phyloP scores from a whole-genome alignment of 2,888 invertebrate species.

The Drosophila eohydei region DNA sequence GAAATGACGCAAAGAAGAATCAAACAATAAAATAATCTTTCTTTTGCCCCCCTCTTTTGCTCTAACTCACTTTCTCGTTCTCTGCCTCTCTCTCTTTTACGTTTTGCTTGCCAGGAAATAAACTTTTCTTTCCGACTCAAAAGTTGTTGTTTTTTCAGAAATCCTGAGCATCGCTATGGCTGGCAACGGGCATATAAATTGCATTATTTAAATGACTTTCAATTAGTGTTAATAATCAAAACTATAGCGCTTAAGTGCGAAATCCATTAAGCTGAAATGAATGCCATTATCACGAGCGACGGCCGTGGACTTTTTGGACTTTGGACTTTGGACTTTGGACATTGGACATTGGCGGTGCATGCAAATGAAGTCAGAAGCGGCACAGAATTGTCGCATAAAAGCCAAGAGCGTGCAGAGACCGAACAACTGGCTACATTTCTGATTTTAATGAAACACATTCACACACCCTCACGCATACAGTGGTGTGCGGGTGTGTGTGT shows the following conservation, averaged over 20 bases:
- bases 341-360: constrained; percentile 54
- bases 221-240: constrained; percentile 76
- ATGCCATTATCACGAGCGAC: constrained; percentile 52
- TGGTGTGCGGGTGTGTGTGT: constrained; percentile 17
- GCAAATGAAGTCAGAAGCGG: constrained; percentile 61
- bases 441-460: constrained; percentile 62
- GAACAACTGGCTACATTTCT: constrained; percentile 37
- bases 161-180: constrained; percentile 16
- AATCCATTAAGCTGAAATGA: constrained; percentile 72
- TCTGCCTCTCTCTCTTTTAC: not conserved
- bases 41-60: not conserved
- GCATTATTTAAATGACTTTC: constrained; percentile 73
- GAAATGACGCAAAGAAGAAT: not conserved
- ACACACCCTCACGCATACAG: constrained; percentile 21
- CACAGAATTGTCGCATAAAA: constrained; percentile 56
- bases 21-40: not conserved
- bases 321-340: constrained; percentile 27
- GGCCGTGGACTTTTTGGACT: constrained; percentile 10
- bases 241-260: constrained; percentile 72
- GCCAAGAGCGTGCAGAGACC: constrained; percentile 48
- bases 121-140: not conserved
- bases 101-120: not conserved
- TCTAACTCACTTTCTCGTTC: not conserved
- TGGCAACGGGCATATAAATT: constrained; percentile 46
- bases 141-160: constrained; percentile 36